Percentiles rank a stretch among this genome's conserved stretches.
Conservation (phyloP, 2,113 vertebrate genomes). For the Oceanodroma tethys region DNA sequence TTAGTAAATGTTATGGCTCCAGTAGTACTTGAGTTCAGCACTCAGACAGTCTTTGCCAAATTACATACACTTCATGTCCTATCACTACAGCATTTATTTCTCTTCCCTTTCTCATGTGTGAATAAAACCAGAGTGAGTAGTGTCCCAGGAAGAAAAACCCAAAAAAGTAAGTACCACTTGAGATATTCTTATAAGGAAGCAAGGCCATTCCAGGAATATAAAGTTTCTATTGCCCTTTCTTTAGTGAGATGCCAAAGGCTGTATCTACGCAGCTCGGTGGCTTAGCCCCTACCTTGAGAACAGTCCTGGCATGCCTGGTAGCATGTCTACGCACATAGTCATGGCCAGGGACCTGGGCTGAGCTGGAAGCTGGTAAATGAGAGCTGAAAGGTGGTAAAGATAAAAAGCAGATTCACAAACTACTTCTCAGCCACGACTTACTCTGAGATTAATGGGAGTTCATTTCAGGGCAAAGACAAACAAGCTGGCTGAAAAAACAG, state of each 20-base stretch:
- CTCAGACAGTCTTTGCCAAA: background rate
- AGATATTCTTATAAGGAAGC: background rate
- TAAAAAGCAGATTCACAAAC: constrained; percentile 45
- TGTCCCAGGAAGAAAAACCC: background rate
- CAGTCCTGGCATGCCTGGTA: background rate
- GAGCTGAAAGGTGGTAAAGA: constrained; percentile 31
- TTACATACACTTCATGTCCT: background rate
- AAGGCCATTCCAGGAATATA: background rate
- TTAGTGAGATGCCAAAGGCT: background rate
- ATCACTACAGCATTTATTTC: background rate
- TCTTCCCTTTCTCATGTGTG: background rate
- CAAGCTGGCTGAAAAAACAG: constrained; percentile 15
- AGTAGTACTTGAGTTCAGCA: background rate
- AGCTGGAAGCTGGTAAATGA: background rate
- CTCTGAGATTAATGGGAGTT: constrained; percentile 43
- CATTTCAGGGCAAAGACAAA: constrained; percentile 52
- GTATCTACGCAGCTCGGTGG: background rate
- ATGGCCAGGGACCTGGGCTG: background rate
- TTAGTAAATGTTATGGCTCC: background rate
- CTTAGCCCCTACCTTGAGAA: background rate
- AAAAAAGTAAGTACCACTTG: background rate
- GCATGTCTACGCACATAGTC: background rate
- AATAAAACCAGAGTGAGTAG: background rate
- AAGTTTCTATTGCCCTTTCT: background rate
- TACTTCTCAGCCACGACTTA: background rate